Evolutionary conservation across 1,140 invertebrate genomes (phyloP), one percentile per base, ranked within the genome.

Genomic region (Pteromalus puparum): DNA sequence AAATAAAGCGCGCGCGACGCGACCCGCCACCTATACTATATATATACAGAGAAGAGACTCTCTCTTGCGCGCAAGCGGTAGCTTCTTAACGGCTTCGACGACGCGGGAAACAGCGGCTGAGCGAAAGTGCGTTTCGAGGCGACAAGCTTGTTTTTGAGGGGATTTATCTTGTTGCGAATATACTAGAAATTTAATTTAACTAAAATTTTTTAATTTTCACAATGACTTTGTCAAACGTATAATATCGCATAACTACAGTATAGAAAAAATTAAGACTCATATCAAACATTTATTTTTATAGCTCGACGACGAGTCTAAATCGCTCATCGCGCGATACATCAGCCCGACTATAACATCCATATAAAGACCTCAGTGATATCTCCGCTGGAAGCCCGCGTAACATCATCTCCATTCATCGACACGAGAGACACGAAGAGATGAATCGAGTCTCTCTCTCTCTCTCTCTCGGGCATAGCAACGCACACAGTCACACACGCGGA

Each of bases 1-100:
- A 92, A 92, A 93, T 93, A 93, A 92, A 92, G 87, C 89, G 89
- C 87, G 84, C 87, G 85, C 86, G 18, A 34, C 13, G 7, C 53
- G 42, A 9, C 38, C 73, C n/a, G n/a, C n/a, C n/a, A n/a, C n/a
- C 24, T 24, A 24, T 65, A 21, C 3, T 38, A 6, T 15, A n/a
- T 42, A 42, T 9, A 10, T 6, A 1, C 6, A 42, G 38, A 38
- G 30, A 30, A 30, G 30, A 34, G 46, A 15, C 46, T 48, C 78
- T 9, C 78, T 28, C 67, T 70, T 30, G 2, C 61, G 30, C 12
- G 76, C 46, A 46, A 53, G 21, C 53, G 6, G 75, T 18, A 21
- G 28, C 48, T 65, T 53, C 75, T 70, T 70, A 70, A 70, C 67
- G 67, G 21, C 26, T 70, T 70, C 28, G 26, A 7, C 67, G n/a